These are phyloP conservation scores for Drosophila sulfurigaster DNA, from an alignment of 1,140 invertebrate genomes.

Conservation along the genomic window DNA sequence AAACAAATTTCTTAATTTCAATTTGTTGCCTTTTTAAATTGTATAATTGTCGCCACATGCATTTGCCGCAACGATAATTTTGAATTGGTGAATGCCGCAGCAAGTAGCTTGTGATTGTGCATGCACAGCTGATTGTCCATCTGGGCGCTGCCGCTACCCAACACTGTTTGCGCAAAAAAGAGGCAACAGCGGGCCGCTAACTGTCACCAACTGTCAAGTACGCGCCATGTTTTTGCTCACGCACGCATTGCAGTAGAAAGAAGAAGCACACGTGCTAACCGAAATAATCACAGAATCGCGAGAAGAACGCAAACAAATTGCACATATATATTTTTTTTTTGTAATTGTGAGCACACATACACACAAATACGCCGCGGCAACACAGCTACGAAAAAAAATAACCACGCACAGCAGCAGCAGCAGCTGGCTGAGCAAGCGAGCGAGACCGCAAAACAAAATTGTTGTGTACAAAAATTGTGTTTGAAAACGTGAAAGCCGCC, in stretches of 20 bases:
- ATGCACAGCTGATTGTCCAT: neutral
- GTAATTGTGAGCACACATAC: conserved; percentile 10
- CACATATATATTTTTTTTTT: conserved; percentile 1
- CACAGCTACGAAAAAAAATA: neutral
- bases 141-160: conserved; percentile 28
- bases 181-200: conserved; percentile 8
- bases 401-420: neutral
- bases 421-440: neutral
- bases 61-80: neutral
- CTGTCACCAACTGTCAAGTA: conserved; percentile 52
- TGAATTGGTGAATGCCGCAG: neutral
- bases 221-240: conserved; percentile 56
- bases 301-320: conserved; percentile 47
- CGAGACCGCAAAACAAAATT: neutral
- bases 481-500: neutral
- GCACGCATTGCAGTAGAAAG: conserved; percentile 51
- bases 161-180: conserved; percentile 13
- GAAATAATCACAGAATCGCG: conserved; percentile 1
- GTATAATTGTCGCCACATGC: neutral
- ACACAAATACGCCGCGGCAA: neutral
- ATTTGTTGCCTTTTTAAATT: neutral
- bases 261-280: conserved; percentile 44
- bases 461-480: neutral
- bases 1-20: too few species aligned
- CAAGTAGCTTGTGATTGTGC: neutral